Percentiles rank a stretch among this genome's conserved stretches.
phyloP scores from a whole-genome alignment of 2,797 vertebrate species.

The Gephyroberyx darwinii region DNA sequence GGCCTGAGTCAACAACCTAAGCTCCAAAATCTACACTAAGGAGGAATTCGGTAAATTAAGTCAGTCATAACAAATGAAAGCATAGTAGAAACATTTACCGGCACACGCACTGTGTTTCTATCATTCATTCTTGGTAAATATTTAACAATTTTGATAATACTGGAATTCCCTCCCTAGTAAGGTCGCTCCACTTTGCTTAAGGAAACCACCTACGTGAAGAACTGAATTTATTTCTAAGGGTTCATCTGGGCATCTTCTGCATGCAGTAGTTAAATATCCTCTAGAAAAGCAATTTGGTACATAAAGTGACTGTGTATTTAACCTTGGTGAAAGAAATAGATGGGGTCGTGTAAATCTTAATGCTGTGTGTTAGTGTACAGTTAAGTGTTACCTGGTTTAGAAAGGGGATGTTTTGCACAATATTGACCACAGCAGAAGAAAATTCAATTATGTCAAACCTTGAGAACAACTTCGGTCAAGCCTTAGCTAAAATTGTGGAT shows the following conservation, averaged over 20 bases:
- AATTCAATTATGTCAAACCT: conserved; percentile 71
- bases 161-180: conserved; percentile 8
- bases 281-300: not conserved
- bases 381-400: conserved; percentile 18
- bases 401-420: conserved; percentile 42
- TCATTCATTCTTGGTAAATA: conserved; percentile 49
- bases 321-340: conserved; percentile 3
- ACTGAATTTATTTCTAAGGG: not conserved
- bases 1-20: not conserved
- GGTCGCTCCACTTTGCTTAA: not conserved
- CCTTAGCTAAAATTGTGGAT: conserved; percentile 51
- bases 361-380: not conserved
- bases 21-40: not conserved
- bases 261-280: not conserved
- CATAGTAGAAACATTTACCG: conserved; percentile 4
- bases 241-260: not conserved
- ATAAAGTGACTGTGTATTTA: not conserved
- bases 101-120: conserved; percentile 1
- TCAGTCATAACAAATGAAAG: conserved; percentile 7
- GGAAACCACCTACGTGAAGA: not conserved
- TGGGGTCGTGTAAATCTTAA: not conserved
- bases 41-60: not conserved
- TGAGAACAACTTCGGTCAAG: conserved; percentile 65
- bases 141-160: conserved; percentile 38
- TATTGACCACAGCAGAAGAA: conserved; percentile 47